A percentile compares a stretch with the other conserved stretches of the same genome.
Conservation (phyloP, 1,140 invertebrate genomes). For the Rhopalosiphum padi region DNA sequence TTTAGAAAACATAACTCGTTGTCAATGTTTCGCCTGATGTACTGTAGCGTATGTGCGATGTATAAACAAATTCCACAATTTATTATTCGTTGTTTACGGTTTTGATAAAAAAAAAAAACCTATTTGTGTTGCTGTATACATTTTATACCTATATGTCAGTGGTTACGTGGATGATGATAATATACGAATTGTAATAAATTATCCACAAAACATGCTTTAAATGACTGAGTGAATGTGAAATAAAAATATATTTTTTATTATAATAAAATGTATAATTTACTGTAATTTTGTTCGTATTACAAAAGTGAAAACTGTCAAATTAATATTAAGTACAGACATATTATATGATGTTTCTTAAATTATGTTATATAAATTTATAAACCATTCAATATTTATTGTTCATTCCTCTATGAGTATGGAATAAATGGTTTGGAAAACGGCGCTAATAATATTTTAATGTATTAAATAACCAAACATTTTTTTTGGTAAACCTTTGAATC, state of each 20-base stretch:
- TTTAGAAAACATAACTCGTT: conserved; percentile 24
- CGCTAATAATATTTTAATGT: not conserved
- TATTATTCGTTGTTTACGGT: conserved; percentile 18
- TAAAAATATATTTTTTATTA: too few relatives aligned
- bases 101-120: not conserved
- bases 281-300: not conserved
- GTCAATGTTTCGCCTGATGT: not conserved
- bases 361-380: not conserved
- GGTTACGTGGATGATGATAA: not conserved
- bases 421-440: not conserved
- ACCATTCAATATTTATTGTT: not conserved
- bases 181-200: not conserved
- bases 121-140: not conserved
- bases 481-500: not conserved
- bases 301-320: not conserved
- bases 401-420: not conserved
- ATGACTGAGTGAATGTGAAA: too few relatives aligned
- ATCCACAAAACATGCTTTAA: not conserved
- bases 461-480: not conserved
- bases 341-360: not conserved
- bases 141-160: not conserved
- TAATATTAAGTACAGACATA: not conserved
- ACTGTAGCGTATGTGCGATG: not conserved
- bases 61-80: conserved; percentile 7
- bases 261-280: too few relatives aligned